A percentile compares a stretch with the other conserved stretches of the same genome.
Conservation (phyloP, 1,140 invertebrate genomes). For the Bacillus rossius region DNA sequence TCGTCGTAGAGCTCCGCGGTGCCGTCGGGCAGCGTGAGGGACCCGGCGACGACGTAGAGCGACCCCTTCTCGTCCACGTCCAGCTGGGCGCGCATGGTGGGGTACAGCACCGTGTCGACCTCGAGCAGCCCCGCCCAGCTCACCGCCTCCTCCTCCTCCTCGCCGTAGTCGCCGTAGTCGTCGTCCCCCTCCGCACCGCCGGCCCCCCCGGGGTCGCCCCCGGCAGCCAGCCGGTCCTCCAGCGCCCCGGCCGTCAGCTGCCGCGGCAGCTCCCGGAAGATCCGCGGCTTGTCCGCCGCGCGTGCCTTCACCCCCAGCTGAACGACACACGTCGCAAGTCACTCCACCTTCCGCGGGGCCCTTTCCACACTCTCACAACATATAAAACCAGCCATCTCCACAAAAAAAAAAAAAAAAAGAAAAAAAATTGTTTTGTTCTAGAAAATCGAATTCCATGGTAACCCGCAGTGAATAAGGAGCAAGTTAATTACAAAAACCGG, state of each 20-base stretch:
- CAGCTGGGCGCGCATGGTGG: constrained; percentile 50
- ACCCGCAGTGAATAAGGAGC: too few relatives aligned
- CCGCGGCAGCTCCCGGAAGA: constrained; percentile 36
- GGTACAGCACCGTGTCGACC: constrained; percentile 56
- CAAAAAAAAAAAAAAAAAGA: too few relatives aligned
- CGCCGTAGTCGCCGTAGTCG: constrained; percentile 28
- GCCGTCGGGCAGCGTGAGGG: constrained; percentile 46
- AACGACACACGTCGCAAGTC: too few relatives aligned
- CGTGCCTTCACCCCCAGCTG: constrained; percentile 24
- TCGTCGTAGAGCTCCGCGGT: constrained; percentile 47
- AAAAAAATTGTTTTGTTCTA: too few relatives aligned
- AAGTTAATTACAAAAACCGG: too few relatives aligned
- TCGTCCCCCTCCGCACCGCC: constrained; percentile 13
- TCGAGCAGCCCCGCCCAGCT: constrained; percentile 52
- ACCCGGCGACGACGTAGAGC: constrained; percentile 44
- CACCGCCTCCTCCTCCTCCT: constrained; percentile 42
- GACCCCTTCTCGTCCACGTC: constrained; percentile 52
- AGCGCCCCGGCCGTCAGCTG: constrained; percentile 11
- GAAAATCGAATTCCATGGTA: too few relatives aligned
- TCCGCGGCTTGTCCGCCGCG: constrained; percentile 45
- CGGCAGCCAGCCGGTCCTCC: not conserved
- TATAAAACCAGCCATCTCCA: too few relatives aligned
- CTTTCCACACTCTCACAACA: too few relatives aligned
- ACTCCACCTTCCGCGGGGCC: too few relatives aligned
- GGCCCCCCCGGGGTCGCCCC: too few relatives aligned